Conservation (phyloP, 64 coral and sea anemone genomes). For the Platygyra sinensis region DNA sequence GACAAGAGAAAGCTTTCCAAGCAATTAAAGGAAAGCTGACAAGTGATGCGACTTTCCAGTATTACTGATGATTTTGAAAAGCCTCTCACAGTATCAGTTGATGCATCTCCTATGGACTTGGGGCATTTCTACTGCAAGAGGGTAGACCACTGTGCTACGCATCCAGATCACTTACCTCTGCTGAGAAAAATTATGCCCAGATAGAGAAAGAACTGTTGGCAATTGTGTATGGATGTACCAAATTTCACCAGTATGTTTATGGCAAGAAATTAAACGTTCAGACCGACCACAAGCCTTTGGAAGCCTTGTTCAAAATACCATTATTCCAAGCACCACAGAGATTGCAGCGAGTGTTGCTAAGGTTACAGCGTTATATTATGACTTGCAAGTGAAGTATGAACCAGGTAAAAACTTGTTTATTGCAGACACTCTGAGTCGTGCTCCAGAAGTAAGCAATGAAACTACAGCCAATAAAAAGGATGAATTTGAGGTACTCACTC, state of each 20-base stretch:
- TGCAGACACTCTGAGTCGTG: too few species aligned
- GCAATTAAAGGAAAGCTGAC: background rate
- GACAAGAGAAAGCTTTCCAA: background rate
- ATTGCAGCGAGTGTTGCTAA: too few species aligned
- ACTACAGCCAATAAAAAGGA: too few species aligned
- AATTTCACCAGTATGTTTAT: slow-evolving; percentile 54
- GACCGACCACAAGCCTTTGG: too few species aligned
- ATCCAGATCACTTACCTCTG: slow-evolving; percentile 27
- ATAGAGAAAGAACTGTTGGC: slow-evolving; percentile 37
- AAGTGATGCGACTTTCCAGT: background rate
- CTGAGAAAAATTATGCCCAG: slow-evolving; percentile 6
- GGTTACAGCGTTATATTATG: too few species aligned
- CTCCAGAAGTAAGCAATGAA: too few species aligned
- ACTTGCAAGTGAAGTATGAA: too few species aligned
- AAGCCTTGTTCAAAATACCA: too few species aligned
- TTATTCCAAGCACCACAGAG: too few species aligned
- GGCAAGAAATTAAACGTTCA: too few species aligned
- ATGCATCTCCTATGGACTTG: slow-evolving; percentile 44
- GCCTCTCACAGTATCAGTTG: slow-evolving; percentile 27
- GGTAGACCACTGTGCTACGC: slow-evolving; percentile 4
- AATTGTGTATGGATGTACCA: slow-evolving; percentile 21
- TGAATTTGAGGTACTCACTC: too few species aligned
- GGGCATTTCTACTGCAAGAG: slow-evolving; percentile 41
- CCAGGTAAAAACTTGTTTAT: too few species aligned
- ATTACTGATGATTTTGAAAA: slow-evolving; percentile 25